A percentile compares a stretch with the other conserved stretches of the same genome.
phyloP scores from a whole-genome alignment of 2,113 vertebrate genomes.

The Leptobrachium ailaonicum region DNA sequence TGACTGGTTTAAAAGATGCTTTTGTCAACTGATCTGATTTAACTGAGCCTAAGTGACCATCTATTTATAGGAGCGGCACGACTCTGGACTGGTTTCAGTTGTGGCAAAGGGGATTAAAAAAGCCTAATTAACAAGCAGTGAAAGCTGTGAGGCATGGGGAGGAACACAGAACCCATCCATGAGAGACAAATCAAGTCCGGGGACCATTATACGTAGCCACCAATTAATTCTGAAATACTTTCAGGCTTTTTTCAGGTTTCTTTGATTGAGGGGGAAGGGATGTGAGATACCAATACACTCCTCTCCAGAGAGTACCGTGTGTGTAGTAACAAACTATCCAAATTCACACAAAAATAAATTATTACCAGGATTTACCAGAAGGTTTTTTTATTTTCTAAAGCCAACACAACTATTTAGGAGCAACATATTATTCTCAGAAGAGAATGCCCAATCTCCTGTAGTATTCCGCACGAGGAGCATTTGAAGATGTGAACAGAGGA shows the following conservation, averaged over 20 bases:
- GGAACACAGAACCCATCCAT: slow-evolving; percentile 50
- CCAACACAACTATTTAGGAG: too few relatives aligned
- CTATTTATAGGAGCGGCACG: slow-evolving; percentile 64
- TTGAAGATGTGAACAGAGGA: too few relatives aligned
- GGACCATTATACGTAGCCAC: slow-evolving; percentile 53
- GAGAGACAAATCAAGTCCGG: slow-evolving; percentile 57
- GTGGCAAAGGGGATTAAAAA: slow-evolving; percentile 69
- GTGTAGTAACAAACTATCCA: too few relatives aligned
- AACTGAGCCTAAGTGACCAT: slow-evolving; percentile 63
- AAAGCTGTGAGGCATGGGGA: slow-evolving; percentile 53
- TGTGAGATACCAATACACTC: too few relatives aligned
- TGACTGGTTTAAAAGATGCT: slow-evolving; percentile 63
- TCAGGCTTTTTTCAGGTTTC: slow-evolving; percentile 50
- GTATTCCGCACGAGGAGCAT: too few relatives aligned
- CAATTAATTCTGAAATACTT: slow-evolving; percentile 61
- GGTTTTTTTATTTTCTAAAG: too few relatives aligned
- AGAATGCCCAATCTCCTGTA: too few relatives aligned
- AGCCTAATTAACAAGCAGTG: slow-evolving; percentile 59
- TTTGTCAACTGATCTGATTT: slow-evolving; percentile 63
- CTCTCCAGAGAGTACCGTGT: too few relatives aligned
- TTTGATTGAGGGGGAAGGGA: too few relatives aligned
- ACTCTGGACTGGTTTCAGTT: slow-evolving; percentile 62
- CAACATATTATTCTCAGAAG: too few relatives aligned
- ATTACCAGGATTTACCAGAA: too few relatives aligned
- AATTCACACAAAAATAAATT: too few relatives aligned